Base-by-base conservation (phyloP, 1,140 invertebrate species). In the Berghia stephanieae region DNA sequence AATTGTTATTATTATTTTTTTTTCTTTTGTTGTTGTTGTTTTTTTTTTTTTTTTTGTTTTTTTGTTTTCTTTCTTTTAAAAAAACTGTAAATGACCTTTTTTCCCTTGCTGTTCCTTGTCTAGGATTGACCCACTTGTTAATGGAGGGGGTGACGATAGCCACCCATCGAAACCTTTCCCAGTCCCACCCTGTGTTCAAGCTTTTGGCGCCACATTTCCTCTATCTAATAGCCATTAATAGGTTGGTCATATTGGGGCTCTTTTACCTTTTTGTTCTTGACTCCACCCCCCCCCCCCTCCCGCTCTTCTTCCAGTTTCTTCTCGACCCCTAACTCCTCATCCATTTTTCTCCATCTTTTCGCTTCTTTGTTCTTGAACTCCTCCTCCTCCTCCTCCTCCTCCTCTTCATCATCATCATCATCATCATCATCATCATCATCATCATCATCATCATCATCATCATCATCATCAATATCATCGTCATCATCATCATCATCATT, bases 181-280 rank as follows among this genome's bases (percentile, higher is more conserved):
- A 85, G 8, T 90, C 89, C 21, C 91, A 91, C 85, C 90, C 91
- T 3, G 73, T 91, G 21, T 90, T 86, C 81, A 90, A 90, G 79
- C 84, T 91, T 3, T 79, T 91, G 78, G 90, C 89, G 4, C 91
- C 91, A 27, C 91, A 91, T 80, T 90, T 91, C 74, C 82, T 90
- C 4, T 91, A 87, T 79, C 83, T 91, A 3, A 83, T 91, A 2
- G 89, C 90, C 21, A 90, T 91, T 34, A 86, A 87, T 71, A 69
- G 52, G 80, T 86, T 78, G 78, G 82, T 77, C 49, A 24, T n/a
- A n/a, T 42, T 44, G 40, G 21, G 6, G 16, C 8, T 27, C 68
- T 21, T 42, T 70, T 42, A 24, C 38, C 49, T n/a, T 44, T 44
- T 44, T 27, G 18, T 40, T 4, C 66, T 36, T 4, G 10, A 16